Conservation (phyloP, 2,113 vertebrate genomes). For the Gymnarchus niloticus region DNA sequence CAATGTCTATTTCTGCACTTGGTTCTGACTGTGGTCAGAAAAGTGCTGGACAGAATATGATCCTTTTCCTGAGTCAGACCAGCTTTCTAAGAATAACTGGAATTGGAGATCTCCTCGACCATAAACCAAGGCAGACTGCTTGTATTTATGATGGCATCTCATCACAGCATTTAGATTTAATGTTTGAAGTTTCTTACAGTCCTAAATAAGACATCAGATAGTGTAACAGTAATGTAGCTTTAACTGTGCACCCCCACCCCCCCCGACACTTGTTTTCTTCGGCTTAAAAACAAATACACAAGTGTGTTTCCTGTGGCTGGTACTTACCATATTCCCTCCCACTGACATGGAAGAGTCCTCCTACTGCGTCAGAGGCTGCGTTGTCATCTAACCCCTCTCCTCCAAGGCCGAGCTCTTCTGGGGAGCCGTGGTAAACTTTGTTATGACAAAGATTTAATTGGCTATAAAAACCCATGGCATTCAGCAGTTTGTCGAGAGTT, state of each 20-base stretch:
- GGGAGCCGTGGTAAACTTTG: background rate
- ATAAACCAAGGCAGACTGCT: no score
- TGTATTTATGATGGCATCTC: no score
- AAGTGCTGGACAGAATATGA: background rate
- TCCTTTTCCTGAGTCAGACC: background rate
- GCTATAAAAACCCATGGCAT: slow-evolving; percentile 17
- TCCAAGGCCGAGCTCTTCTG: background rate
- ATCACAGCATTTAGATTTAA: no score
- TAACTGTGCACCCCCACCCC: background rate
- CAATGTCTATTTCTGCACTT: background rate
- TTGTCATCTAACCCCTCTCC: background rate
- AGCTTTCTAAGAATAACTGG: background rate
- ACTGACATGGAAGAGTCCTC: background rate
- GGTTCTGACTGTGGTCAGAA: background rate
- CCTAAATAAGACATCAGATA: background rate
- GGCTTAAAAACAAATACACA: background rate
- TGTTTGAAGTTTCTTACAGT: background rate
- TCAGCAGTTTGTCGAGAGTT: slow-evolving; percentile 10
- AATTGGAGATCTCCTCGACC: background rate
- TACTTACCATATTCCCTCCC: background rate
- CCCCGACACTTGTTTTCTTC: background rate
- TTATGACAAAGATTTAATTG: slow-evolving; percentile 29
- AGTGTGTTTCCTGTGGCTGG: background rate
- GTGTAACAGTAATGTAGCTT: background rate
- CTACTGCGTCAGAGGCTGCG: background rate